Base-by-base conservation (phyloP, 1,140 invertebrate species). In the Neuroterus valhalla region DNA sequence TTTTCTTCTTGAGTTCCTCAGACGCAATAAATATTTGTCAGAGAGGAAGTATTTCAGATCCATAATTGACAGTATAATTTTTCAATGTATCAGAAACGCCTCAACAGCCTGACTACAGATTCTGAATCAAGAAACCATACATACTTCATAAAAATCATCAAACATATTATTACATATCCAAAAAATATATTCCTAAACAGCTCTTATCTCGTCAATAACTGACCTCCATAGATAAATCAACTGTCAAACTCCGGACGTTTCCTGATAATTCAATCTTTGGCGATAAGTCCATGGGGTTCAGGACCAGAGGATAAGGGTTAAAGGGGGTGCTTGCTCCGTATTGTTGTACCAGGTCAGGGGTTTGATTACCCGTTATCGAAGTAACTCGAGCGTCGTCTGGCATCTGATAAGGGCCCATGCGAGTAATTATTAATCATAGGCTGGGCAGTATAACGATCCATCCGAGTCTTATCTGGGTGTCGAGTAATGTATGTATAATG, bases 391-490 rank as follows among this genome's bases (percentile, higher is more conserved):
- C 86, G 83, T 86, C 84, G 86, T 86, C 84, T 86, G 84, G 80
- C 79, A 88, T 87, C 86, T 87, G 88, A 89, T 88, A 88, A 88
- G 84, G 84, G 76, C 81, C 71, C 75, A 78, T 78, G 79, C 86
- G 84, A 87, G 86, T 89, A 89, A 90, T 90, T 90, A 90, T 89
- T 90, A 89, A 90, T 90, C 88, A 90, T 89, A 89, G 87, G 86
- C 82, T 81, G 84, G 83, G 79, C 82, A 79, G 85, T 85, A 85
- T 88, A 89, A 86, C 87, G 86, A 89, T 89, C 87, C 87, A 87
- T 87, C 84, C 84, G 82, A 87, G 85, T 87, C 87, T 89, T 89
- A 89, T 89, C 88, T 88, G 75, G 82, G 84, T 85, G 82, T 83
- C 85, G 86, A 87, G 86, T 87, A 86, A 87, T 88, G 82, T 86